Base-by-base conservation (phyloP, 2,113 vertebrate species). In the Amazona guildingii region DNA sequence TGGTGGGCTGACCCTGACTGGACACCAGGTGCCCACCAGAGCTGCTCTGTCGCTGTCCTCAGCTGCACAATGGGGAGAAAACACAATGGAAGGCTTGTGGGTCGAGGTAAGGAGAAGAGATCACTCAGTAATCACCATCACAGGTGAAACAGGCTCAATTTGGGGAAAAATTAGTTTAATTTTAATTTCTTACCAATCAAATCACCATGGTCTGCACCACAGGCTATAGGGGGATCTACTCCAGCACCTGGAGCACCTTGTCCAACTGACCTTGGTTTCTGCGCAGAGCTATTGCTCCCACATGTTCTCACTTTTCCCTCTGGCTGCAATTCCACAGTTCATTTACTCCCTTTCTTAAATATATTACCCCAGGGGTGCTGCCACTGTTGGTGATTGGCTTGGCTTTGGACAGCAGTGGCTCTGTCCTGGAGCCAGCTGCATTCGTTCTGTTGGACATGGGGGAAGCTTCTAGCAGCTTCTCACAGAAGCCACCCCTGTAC, bases 321-420 rank as follows among this genome's bases (percentile, higher is more conserved):
- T 11, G 48, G 31, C 66, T 59, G 51, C 51, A 2, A 1, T 39
- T 27, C 24, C 54, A 8, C 54, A 7, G 54, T 3, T 3, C n/a
- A 43, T 24, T 31, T 8, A 6, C 28, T 25, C 59, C 28, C 74
- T 7, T 0, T 2, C 37, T 41, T 0, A 5, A 5, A 12, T 12
- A 24, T n/a, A 51, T 68, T 39, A 14, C 2, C 23, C 51, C 81
- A 24, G 43, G 19, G 88, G 49, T 0, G 3, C 49, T 49, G n/a
- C 49, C 35, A 9, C 10, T 10, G 5, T 20, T 25, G 9, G 35
- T 33, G 37, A 62, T 59, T 37, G 25, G 49, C 57, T 49, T 3
- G 0, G 46, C 63, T n/a, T 3, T 31, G 48, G 10, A 41, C 70
- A 3, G 4, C 1, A 64, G 1, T 12, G 16, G 8, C 0, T 27